Base-by-base conservation (phyloP, 2,113 vertebrate genomes). In the Toxotes jaculatrix region DNA sequence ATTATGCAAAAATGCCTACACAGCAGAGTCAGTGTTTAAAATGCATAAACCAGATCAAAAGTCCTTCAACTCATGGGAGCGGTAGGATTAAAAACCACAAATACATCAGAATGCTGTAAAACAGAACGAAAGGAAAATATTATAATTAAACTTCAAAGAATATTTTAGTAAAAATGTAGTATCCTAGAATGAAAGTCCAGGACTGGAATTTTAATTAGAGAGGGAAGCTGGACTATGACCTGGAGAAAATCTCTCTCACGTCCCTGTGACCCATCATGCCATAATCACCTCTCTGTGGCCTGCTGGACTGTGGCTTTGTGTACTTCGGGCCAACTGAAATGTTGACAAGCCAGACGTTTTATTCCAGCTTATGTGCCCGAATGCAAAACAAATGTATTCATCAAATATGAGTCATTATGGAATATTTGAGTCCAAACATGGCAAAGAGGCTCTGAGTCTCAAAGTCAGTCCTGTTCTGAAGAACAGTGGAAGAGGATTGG, bases 171-270 rank as follows among this genome's bases (percentile, higher is more conserved):
- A 9, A 31, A 19, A 43, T 49, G 45, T 4, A 60, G 67, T 38
- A 34, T 57, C 32, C 8, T 51, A 27, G 14, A 70, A 42, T 43
- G 1, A 59, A 85, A 78, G 49, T 79, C 63, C 61, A 61, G 76
- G 63, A 57, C 17, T 69, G 68, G 80, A 77, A 80, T 80, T 77
- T 72, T 80, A 63, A 82, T 82, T 45, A 56, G 32, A 83, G 80
- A 36, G 27, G 23, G 12, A 72, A 21, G 68, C 78, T 80, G 80
- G 74, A 85, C 86, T 83, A 13, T 78, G 85, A 88, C 53, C 67
- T 63, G 53, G 51, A 76, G 45, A 72, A 78, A 82, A 83, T 85
- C 68, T 75, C 65, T 78, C 67, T 83, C 53, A 74, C 31, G 13
- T 82, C 45, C n/a, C 38, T 83, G 76, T 85, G 68, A 87, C 56